These are phyloP conservation scores for Tetramorium parvispinum DNA, from an alignment of 1,140 invertebrate genomes.

Conservation along the genomic window DNA sequence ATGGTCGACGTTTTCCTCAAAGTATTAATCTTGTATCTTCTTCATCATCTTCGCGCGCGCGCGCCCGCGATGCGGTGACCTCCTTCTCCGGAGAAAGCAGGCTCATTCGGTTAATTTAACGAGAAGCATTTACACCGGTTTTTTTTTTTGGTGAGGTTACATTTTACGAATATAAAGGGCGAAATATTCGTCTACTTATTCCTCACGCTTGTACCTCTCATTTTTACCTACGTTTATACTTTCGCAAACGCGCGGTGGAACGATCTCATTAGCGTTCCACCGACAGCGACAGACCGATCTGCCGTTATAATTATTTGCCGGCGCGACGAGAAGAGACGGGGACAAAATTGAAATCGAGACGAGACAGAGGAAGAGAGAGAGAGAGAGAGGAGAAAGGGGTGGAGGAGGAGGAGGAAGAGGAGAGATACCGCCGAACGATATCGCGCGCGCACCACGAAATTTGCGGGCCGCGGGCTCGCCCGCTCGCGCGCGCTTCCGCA, in stretches of 20 bases:
- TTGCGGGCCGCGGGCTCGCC: constrained; percentile 76
- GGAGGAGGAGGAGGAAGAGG: constrained; percentile 16
- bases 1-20: not conserved
- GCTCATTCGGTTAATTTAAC: not conserved
- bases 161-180: not conserved
- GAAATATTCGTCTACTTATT: not conserved
- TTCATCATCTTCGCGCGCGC: not conserved
- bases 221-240: not conserved
- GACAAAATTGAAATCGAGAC: constrained; percentile 81
- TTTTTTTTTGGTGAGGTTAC: too few species aligned
- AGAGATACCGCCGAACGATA: constrained; percentile 60
- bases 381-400: not conserved
- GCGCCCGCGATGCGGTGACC: not conserved
- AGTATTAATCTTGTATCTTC: not conserved
- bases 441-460: constrained; percentile 72
- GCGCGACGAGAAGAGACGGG: constrained; percentile 51
- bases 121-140: not conserved
- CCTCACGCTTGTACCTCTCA: too few species aligned
- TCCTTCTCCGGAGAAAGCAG: not conserved
- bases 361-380: constrained; percentile 56
- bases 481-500: constrained; percentile 75
- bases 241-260: constrained; percentile 4
- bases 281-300: constrained; percentile 38
- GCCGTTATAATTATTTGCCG: constrained; percentile 67
- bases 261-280: constrained; percentile 42